Conservation (phyloP, 1,140 invertebrate genomes). For the Popillia japonica region DNA sequence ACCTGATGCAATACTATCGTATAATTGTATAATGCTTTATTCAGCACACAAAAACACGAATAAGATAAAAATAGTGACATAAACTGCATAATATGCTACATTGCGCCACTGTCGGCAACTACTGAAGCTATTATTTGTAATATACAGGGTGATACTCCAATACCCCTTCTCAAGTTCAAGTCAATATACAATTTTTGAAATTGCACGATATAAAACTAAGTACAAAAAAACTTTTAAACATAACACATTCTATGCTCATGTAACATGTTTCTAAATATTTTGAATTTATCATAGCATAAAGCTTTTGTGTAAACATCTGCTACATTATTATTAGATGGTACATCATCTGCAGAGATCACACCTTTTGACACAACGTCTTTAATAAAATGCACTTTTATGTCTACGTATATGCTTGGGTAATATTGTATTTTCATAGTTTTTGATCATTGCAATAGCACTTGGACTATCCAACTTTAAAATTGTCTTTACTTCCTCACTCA, state of each 20-base stretch:
- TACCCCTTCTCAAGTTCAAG: constrained; percentile 23
- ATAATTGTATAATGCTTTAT: no score
- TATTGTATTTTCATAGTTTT: constrained; percentile 38
- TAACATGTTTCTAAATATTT: not conserved
- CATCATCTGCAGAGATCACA: constrained; percentile 13
- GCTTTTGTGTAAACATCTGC: constrained; percentile 31
- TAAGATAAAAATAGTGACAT: no score
- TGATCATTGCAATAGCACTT: constrained; percentile 34
- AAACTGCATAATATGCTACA: no score
- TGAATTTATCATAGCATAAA: constrained; percentile 30
- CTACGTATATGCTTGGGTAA: constrained; percentile 28
- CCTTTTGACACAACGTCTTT: constrained; percentile 37
- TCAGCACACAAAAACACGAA: no score
- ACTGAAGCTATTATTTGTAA: no score
- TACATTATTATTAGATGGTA: constrained; percentile 5
- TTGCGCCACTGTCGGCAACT: no score
- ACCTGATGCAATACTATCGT: no score
- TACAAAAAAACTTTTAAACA: not conserved
- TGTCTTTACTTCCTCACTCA: not conserved
- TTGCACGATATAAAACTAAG: not conserved
- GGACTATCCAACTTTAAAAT: constrained; percentile 21
- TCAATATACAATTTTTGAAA: not conserved
- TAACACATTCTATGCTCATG: not conserved
- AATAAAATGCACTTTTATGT: constrained; percentile 37
- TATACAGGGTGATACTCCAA: not conserved